Conservation (phyloP, 2,888 invertebrate species). For the Macrosiphum euphorbiae region DNA sequence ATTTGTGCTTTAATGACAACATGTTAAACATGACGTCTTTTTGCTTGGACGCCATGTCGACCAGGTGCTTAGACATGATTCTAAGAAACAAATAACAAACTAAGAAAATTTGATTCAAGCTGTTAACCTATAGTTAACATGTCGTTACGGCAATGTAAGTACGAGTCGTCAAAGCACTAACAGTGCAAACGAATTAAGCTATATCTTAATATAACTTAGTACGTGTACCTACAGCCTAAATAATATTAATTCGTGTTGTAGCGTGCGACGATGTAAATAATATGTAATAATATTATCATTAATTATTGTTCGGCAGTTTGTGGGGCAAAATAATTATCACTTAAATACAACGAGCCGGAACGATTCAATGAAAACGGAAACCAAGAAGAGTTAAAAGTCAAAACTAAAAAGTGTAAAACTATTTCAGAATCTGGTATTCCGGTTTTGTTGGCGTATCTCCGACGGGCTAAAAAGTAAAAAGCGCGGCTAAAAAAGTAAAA, state of each 20-base stretch:
- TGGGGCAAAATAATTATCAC: not conserved
- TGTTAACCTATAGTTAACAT: not conserved
- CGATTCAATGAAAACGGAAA: not conserved
- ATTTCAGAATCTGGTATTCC: not conserved
- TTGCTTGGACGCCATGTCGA: slow-evolving; percentile 12
- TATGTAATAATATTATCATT: not conserved
- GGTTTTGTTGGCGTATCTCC: not conserved
- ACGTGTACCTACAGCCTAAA: no score
- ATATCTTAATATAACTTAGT: not conserved
- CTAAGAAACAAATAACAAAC: not conserved
- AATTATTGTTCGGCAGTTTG: not conserved
- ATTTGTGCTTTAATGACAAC: slow-evolving; percentile 19
- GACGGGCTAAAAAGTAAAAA: not conserved
- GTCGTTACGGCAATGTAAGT: not conserved
- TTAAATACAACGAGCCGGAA: not conserved
- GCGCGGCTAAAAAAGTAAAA: not conserved
- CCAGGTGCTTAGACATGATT: not conserved
- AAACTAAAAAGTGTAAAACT: no score
- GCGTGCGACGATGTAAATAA: not conserved
- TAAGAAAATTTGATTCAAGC: not conserved
- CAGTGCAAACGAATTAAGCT: not conserved
- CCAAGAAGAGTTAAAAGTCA: not conserved
- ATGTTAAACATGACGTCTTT: slow-evolving; percentile 25
- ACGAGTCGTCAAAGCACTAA: not conserved
- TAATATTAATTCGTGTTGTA: not conserved